Evolutionary conservation across 2,888 invertebrate species (phyloP), one percentile per base, ranked within the genome.

Genomic region (Drosophila seclusa): DNA sequence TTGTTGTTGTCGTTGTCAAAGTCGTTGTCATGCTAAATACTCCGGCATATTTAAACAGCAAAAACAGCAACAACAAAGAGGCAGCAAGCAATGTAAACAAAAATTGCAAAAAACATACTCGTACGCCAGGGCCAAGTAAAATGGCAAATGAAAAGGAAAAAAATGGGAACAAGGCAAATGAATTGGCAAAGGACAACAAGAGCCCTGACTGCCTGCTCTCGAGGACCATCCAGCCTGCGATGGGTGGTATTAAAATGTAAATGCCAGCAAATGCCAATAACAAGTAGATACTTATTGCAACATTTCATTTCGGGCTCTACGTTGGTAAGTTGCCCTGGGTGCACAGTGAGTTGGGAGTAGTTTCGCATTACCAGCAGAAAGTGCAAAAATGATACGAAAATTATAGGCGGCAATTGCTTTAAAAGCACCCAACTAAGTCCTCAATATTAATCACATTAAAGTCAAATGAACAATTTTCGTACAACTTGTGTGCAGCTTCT

Each of bases 11-110:
- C 64, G 60, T 76, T 69, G 70, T 79, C 66, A 86, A 83, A 78
- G 78, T 82, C 77, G 84, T 86, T 85, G 82, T 80, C 84, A 87
- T 86, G 89, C 84, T 89, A 84, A 87, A 87, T 82, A 86, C 88
- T 83, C 79, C 80, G 80, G 82, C 84, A 89, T 84, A 83, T 86
- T 79, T 86, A 86, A 86, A 75, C 62, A 81, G 71, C 67, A 80
- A 77, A 59, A 80, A 71, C 62, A 77, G 74, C 67, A 80, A 64
- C 70, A 80, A 67, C 71, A 67, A 27, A n/a, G 31, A 59, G 62
- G 24, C 73, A 76, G 61, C 76, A 75, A 73, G 72, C 71, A 82
- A 71, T 71, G 77, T 71, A 74, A 71, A 70, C 77, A 79, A 42
- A 80, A 80, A 70, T 74, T 80, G 62, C 57, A 61, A 68, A 74